Evolutionary conservation across 1,140 invertebrate genomes (phyloP).

Genomic region (Apolygus lucorum): DNA sequence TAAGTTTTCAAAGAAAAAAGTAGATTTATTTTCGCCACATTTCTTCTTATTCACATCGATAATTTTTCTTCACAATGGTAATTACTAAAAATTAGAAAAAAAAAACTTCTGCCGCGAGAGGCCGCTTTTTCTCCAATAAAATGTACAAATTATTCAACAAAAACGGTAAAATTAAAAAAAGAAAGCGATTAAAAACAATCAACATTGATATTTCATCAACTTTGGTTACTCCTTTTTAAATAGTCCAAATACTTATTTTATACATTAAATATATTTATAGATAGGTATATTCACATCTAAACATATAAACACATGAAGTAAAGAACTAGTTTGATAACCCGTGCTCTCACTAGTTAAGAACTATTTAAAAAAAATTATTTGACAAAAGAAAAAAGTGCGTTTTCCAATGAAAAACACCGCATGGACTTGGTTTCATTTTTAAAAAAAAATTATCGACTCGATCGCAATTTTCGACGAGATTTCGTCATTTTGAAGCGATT

Average conservation of each 20-base stretch:
- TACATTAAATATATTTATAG: not conserved
- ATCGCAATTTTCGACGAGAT: no score
- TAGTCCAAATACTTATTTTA: constrained; percentile 3
- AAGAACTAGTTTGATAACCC: constrained; percentile 12
- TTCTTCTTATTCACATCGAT: not conserved
- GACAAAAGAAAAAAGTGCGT: not conserved
- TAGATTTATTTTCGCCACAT: not conserved
- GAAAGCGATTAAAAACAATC: not conserved
- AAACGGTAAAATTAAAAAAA: not conserved
- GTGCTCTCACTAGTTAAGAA: constrained; percentile 14
- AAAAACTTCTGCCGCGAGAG: no score
- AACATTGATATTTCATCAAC: constrained; percentile 9
- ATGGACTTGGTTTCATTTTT: not conserved
- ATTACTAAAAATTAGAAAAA: no score
- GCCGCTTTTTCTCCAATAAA: no score
- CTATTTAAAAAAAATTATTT: not conserved
- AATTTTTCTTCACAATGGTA: not conserved
- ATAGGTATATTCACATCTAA: constrained; percentile 13
- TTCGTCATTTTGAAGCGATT: no score
- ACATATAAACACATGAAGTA: not conserved
- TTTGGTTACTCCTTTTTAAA: constrained; percentile 9
- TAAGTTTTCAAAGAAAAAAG: not conserved
- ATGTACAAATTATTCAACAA: not conserved
- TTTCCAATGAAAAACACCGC: not conserved
- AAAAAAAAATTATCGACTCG: no score